These are phyloP conservation scores for Pseudolaguvia tuberculata DNA, from an alignment of 2,113 vertebrate species.

Conservation along the genomic window DNA sequence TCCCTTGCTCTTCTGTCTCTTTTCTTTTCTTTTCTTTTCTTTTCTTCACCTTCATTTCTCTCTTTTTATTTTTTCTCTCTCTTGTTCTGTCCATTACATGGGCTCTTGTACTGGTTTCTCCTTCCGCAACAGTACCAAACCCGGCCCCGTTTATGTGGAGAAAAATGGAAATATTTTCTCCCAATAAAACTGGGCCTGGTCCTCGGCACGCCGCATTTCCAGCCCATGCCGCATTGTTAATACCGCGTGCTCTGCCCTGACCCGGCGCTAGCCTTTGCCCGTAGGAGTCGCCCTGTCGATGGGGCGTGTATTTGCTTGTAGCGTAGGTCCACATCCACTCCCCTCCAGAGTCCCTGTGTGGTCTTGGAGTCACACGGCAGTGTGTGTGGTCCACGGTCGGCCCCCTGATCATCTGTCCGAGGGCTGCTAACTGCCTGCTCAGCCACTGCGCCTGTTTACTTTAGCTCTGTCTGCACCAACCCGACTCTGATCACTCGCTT, in stretches of 20 bases:
- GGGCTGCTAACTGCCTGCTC: slow-evolving; percentile 94
- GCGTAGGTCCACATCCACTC: slow-evolving; percentile 55
- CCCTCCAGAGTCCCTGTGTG: slow-evolving; percentile 78
- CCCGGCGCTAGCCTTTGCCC: slow-evolving; percentile 57
- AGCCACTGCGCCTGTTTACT: slow-evolving; percentile 98
- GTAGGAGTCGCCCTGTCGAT: slow-evolving; percentile 58
- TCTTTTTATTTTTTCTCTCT: too few relatives aligned
- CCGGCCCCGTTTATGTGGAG: slow-evolving; percentile 64
- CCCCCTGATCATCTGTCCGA: slow-evolving; percentile 94
- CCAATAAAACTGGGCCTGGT: background rate
- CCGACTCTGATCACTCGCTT: slow-evolving; percentile 86
- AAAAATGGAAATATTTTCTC: background rate
- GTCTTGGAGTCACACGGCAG: slow-evolving; percentile 76
- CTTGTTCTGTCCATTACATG: too few relatives aligned
- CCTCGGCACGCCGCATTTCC: slow-evolving; percentile 7
- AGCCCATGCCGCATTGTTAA: slow-evolving; percentile 59
- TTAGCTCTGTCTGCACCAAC: slow-evolving; percentile 98
- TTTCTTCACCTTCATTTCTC: too few relatives aligned
- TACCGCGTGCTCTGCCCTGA: slow-evolving; percentile 55
- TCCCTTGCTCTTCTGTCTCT: too few relatives aligned
- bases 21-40: too few relatives aligned
- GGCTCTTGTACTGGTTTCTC: too few relatives aligned
- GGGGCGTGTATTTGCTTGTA: slow-evolving; percentile 73
- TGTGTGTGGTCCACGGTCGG: slow-evolving; percentile 91
- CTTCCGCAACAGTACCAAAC: too few relatives aligned